phyloP scores from a whole-genome alignment of 2,888 invertebrate genomes.

The Deroplatys truncata region DNA sequence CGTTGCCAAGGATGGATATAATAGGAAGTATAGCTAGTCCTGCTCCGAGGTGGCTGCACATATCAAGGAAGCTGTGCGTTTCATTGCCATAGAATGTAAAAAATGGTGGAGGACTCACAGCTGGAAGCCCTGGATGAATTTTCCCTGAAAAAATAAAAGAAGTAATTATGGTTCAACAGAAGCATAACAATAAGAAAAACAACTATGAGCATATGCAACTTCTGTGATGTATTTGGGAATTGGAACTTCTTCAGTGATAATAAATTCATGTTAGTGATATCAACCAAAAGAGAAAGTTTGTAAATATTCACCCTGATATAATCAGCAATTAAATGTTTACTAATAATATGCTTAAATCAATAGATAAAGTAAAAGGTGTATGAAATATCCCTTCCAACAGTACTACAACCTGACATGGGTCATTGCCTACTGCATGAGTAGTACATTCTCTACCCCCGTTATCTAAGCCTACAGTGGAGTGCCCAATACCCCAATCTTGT shows the following conservation, averaged over 20 bases:
- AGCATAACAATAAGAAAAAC: background rate
- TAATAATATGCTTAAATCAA: too few species aligned
- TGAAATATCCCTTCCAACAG: too few species aligned
- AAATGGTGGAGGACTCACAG: conserved; percentile 52
- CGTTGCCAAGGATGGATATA: conserved; percentile 70
- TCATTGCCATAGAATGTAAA: conserved; percentile 48
- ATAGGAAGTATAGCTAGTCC: conserved; percentile 69
- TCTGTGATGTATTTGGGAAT: background rate
- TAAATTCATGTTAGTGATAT: background rate
- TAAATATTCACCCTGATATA: conserved; percentile 1
- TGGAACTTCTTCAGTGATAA: background rate
- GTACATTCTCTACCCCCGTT: too few species aligned
- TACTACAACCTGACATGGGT: too few species aligned
- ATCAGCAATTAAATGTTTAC: too few species aligned
- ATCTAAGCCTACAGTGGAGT: too few species aligned
- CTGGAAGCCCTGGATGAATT: conserved; percentile 60
- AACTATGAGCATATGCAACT: too few species aligned
- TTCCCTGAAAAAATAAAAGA: conserved; percentile 45
- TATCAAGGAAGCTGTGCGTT: conserved; percentile 51
- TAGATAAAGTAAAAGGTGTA: too few species aligned
- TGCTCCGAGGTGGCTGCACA: conserved; percentile 59
- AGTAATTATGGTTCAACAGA: background rate
- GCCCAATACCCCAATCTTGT: too few species aligned
- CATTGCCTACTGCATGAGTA: too few species aligned
- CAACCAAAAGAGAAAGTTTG: background rate